Conservation (phyloP, 2,797 vertebrate species). For the Etheostoma nigrum region DNA sequence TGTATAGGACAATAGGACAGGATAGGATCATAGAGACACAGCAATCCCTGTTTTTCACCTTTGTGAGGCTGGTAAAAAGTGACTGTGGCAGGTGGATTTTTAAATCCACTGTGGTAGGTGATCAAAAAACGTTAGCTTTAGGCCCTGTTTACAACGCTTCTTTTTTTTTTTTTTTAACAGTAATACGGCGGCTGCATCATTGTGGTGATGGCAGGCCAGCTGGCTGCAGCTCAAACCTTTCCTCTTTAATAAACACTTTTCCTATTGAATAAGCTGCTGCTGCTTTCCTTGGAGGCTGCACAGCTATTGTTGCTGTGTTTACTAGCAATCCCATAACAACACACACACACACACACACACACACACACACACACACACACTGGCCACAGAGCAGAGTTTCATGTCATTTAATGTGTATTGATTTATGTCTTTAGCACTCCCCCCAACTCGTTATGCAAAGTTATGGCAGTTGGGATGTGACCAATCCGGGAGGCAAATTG, state of each 20-base stretch:
- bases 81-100: no score
- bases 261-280: neutral
- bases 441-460: neutral
- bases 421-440: slow-evolving; percentile 1
- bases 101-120: no score
- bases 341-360: neutral
- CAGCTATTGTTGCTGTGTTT: neutral
- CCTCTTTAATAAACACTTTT: neutral
- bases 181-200: slow-evolving; percentile 1
- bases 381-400: neutral
- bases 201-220: neutral
- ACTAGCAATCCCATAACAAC: neutral
- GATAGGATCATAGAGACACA: no score
- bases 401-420: neutral
- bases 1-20: no score
- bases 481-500: neutral
- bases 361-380: neutral
- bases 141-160: no score
- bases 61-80: no score
- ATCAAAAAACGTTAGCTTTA: no score
- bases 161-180: neutral
- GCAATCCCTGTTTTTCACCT: no score
- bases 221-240: slow-evolving; percentile 12
- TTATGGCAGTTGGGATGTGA: neutral
- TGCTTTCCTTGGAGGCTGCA: neutral